These are phyloP conservation scores for Papilio xuthus DNA, from an alignment of 1,140 invertebrate species.

Conservation along the genomic window DNA sequence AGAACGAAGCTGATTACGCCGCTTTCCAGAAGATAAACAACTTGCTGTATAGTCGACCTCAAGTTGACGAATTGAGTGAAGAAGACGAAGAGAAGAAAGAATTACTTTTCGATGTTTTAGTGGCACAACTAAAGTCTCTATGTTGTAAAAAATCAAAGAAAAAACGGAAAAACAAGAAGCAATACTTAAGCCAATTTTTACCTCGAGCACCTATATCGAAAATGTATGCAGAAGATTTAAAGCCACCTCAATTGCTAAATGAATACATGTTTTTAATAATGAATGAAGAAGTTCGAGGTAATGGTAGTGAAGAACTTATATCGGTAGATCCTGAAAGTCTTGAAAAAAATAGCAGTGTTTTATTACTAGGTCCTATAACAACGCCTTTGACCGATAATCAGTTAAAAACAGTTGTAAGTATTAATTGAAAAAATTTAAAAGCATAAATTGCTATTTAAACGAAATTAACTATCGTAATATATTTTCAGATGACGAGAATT, in stretches of 20 bases:
- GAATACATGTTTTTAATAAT: constrained; percentile 73
- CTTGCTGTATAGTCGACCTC: constrained; percentile 54
- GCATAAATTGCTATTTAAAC: constrained; percentile 5
- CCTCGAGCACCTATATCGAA: constrained; percentile 38
- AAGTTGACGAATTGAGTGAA: constrained; percentile 39
- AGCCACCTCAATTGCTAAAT: constrained; percentile 39
- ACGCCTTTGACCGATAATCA: constrained; percentile 62
- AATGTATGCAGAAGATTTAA: constrained; percentile 35
- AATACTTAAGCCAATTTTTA: constrained; percentile 41
- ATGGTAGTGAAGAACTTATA: constrained; percentile 63
- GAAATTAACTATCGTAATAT: background rate
- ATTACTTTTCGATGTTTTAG: constrained; percentile 68
- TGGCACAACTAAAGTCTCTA: constrained; percentile 66
- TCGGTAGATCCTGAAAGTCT: constrained; percentile 70
- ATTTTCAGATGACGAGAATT: constrained; percentile 71
- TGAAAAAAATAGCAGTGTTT: constrained; percentile 67
- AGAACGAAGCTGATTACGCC: constrained; percentile 54
- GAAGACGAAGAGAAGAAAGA: constrained; percentile 65
- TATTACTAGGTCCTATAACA: constrained; percentile 69
- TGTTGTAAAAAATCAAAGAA: constrained; percentile 63
- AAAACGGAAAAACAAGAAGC: constrained; percentile 37
- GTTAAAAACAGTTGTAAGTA: constrained; percentile 68
- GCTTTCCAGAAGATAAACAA: constrained; percentile 66
- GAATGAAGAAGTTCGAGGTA: constrained; percentile 71
- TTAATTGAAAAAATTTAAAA: constrained; percentile 15